phyloP scores from a whole-genome alignment of 2,113 vertebrate species.

The Hystrix brachyura region DNA sequence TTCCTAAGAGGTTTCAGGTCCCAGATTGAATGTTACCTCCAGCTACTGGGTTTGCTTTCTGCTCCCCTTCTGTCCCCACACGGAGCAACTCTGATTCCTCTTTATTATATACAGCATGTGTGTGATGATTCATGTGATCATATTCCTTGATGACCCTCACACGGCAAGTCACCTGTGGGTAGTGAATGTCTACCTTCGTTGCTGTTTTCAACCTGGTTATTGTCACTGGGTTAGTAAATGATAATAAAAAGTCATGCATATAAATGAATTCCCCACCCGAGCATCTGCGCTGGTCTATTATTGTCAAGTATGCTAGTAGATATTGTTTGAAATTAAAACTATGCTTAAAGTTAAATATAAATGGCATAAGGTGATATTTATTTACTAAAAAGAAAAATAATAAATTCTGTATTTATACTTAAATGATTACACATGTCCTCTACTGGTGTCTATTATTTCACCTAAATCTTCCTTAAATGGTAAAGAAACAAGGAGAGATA shows the following conservation, averaged over 20 bases:
- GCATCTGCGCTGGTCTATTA: background rate
- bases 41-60: background rate
- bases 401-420: background rate
- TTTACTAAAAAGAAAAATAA: background rate
- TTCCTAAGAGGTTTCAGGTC: background rate
- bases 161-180: slow-evolving; percentile 69
- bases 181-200: background rate
- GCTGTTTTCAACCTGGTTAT: background rate
- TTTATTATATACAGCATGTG: background rate
- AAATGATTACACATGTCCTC: background rate
- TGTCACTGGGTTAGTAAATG: background rate
- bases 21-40: background rate
- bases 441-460: background rate
- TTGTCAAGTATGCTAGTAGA: background rate
- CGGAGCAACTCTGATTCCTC: background rate
- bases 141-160: background rate
- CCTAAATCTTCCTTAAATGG: background rate
- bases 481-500: background rate
- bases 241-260: background rate
- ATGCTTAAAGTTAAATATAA: background rate
- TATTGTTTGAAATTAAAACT: background rate
- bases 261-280: background rate
- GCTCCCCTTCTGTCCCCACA: background rate
- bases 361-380: background rate
- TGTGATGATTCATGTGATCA: background rate